Evolutionary conservation across 2,888 invertebrate species (phyloP), one percentile per base, ranked within the genome.

Genomic region (Ornithoptera alexandrae): DNA sequence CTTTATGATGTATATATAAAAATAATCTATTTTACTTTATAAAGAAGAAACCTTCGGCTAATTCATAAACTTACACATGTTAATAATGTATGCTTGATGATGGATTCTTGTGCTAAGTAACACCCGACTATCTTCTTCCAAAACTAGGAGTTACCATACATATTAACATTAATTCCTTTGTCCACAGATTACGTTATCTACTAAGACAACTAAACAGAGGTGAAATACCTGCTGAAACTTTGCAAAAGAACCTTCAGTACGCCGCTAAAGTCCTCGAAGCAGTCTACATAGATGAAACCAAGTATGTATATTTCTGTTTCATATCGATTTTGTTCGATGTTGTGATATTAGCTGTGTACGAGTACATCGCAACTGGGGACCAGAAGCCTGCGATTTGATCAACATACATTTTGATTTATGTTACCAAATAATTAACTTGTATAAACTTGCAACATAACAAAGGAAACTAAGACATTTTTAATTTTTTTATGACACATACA

Each of bases 241-340:
- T 98, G 81, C 97, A 97, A 93, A 96, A 96, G 88, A 98, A 98
- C 92, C 93, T 98, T 77, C 97, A 97, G 81, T 98, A 98, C 90
- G 98, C 98, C 68, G 97, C 97, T 22, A 96, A 96, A 83, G 98
- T 98, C 62, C 94, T 98, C 75, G 98, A 98, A 93, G 96, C 97
- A 18, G 97, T 97, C 76, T 98, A 97, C 93, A 96, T 97, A 85
- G 98, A 98, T 87, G 98, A 98, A 90, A 96, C 97, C 87, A 97
- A 97, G 98, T 97, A 95, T 93, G 96, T 94, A 87, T 74, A 69
- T 17, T 30, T 64, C 71, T 64, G 17, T 60, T 4, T 56, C 58
- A 56, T 72, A 65, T 67, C 50, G 62, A 62, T 70, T 67, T 63
- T 60, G 58, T 67, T 70, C 63, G 63, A 42, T 67, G 69, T 70